Base-by-base conservation (phyloP, 92 coral and sea anemone genomes). In the Paragorgia papillata region DNA sequence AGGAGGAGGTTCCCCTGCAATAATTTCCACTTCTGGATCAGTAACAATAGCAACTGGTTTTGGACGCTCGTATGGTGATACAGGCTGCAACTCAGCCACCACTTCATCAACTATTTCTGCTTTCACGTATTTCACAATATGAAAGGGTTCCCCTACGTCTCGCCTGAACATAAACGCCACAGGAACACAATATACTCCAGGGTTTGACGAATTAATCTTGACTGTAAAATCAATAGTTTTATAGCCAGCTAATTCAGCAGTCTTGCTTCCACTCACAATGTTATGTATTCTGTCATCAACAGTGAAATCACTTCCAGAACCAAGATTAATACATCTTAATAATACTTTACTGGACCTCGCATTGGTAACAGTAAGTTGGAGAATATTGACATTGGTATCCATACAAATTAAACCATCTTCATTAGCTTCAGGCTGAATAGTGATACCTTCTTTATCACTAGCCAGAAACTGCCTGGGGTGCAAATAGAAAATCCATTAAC, bases 1-100 rank as follows among this genome's bases (percentile, higher is more conserved):
- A 21, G 64, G 85, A 4, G 92, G 96, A 0, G 92, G 96, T 10
- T 75, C 83, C 7, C 96, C 96, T 15, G 73, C 49, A 43, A 88
- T 83, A 13, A 85, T 82, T 20, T 69, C 82, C 0, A 90, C 88
- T 1, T 57, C 78, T n/a, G 96, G 96, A 43, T 90, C 96, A 64
- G 67, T 78, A 27, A 90, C 89, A 50, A 81, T 85, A 9, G 96
- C 85, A 18, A 90, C 67, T 27, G 92, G 90, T 48, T 85, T 76
- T 7, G 92, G 96, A 44, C 80, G 91, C 18, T 75, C 88, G 58
- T 87, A 90, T 25, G 83, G 81, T 10, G 76, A 34, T 24, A 80
- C 79, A 4, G 96, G 96, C 28, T 84, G 82, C 54, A 90, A 74
- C 14, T 88, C 82, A 57, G 73, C 33, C 0, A 90, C 92, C 56